A percentile compares a stretch with the other conserved stretches of the same genome.
These are phyloP conservation scores for Ophioninae sp. DNA, from an alignment of 2,888 invertebrate species.

Conservation along the genomic window DNA sequence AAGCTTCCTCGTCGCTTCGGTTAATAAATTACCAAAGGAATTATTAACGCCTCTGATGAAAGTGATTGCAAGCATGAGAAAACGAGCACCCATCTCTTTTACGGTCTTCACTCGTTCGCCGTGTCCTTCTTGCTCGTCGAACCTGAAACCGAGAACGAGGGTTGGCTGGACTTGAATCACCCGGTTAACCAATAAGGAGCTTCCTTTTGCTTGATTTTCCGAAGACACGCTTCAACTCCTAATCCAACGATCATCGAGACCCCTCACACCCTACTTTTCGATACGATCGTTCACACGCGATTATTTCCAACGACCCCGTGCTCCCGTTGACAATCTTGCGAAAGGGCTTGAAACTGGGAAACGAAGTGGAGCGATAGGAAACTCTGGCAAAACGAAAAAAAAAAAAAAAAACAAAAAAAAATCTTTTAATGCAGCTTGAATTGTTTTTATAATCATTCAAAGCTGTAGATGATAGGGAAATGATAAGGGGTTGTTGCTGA, in stretches of 20 bases:
- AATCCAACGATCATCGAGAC: slow-evolving; percentile 41
- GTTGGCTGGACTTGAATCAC: not conserved
- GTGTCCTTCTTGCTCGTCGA: slow-evolving; percentile 45
- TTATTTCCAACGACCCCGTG: slow-evolving; percentile 27
- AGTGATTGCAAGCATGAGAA: slow-evolving; percentile 64
- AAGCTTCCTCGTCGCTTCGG: slow-evolving; percentile 74
- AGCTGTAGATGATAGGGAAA: too few species aligned
- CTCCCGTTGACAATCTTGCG: not conserved
- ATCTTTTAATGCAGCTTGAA: not conserved
- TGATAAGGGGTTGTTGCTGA: too few species aligned
- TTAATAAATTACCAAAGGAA: slow-evolving; percentile 78
- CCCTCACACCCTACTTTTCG: slow-evolving; percentile 63
- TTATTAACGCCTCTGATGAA: slow-evolving; percentile 78
- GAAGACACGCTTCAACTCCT: slow-evolving; percentile 35
- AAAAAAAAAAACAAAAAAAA: too few species aligned
- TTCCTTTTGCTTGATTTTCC: slow-evolving; percentile 29
- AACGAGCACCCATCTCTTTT: slow-evolving; percentile 3
- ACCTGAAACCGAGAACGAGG: slow-evolving; percentile 51
- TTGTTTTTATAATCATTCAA: slow-evolving; percentile 46
- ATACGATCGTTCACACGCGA: slow-evolving; percentile 57
- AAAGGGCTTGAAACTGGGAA: not conserved
- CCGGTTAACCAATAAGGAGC: slow-evolving; percentile 15
- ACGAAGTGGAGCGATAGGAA: not conserved
- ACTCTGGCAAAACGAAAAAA: not conserved
- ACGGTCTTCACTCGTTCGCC: not conserved